phyloP scores from a whole-genome alignment of 1,140 invertebrate species.

The Luehdorfia chinensis region DNA sequence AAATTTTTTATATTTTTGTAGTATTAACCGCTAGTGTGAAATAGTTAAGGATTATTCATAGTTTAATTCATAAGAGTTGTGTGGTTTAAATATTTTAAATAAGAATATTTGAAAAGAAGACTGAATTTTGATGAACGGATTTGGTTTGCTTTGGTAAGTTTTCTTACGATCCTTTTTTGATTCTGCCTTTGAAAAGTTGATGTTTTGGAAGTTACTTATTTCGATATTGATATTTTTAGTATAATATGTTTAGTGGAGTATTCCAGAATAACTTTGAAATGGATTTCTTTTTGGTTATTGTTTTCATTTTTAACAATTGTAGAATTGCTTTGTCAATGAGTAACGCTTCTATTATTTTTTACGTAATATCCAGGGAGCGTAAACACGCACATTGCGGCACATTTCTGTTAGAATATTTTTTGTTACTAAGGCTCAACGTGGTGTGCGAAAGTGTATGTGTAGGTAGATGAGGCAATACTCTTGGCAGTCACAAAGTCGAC shows the following conservation, averaged over 20 bases:
- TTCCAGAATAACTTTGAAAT: too few relatives aligned
- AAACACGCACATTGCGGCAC: slow-evolving; percentile 6
- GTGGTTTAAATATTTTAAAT: slow-evolving; percentile 28
- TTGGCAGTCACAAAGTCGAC: too few relatives aligned
- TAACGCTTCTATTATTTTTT: slow-evolving; percentile 6
- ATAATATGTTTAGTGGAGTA: too few relatives aligned
- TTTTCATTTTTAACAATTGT: too few relatives aligned
- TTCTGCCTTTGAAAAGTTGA: not conserved
- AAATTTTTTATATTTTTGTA: slow-evolving; percentile 49
- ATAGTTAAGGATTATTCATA: slow-evolving; percentile 33
- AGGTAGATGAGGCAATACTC: not conserved
- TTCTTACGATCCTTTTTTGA: not conserved
- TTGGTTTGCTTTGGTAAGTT: slow-evolving; percentile 72
- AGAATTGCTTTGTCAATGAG: slow-evolving; percentile 8
- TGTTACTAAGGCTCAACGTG: not conserved
- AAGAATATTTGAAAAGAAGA: slow-evolving; percentile 29
- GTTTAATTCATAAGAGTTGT: slow-evolving; percentile 37
- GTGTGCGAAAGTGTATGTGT: slow-evolving; percentile 7
- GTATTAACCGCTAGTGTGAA: slow-evolving; percentile 39
- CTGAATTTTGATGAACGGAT: slow-evolving; percentile 70
- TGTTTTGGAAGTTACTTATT: not conserved
- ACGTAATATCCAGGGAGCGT: slow-evolving; percentile 7
- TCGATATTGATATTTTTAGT: not conserved
- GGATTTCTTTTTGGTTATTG: too few relatives aligned
- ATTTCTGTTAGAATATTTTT: not conserved